phyloP scores from a whole-genome alignment of 2,113 vertebrate species.

The Spilogale gracilis region DNA sequence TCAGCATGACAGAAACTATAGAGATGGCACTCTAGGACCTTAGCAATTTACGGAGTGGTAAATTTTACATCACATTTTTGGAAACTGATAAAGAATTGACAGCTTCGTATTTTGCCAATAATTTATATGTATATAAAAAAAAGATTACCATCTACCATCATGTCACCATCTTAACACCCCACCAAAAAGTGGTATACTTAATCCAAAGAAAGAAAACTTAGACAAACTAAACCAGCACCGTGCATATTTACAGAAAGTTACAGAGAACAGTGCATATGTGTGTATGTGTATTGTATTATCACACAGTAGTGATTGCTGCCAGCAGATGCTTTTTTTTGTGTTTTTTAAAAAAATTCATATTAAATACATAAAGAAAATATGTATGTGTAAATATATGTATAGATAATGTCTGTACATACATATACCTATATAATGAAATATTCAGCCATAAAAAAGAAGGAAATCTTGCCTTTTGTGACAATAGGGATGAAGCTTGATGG shows the following conservation, averaged over 20 bases:
- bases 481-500: neutral
- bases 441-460: neutral
- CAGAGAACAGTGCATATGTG: rapidly evolving
- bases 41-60: neutral
- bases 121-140: neutral
- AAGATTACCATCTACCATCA: neutral
- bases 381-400: neutral
- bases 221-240: neutral
- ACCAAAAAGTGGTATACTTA: neutral
- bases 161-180: neutral
- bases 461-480: neutral
- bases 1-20: neutral
- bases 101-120: neutral
- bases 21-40: neutral
- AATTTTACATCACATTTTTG: neutral
- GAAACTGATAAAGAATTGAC: neutral
- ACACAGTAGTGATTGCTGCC: neutral
- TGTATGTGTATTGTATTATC: neutral
- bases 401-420: no score
- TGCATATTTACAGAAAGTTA: neutral
- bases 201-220: neutral
- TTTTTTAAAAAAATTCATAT: neutral
- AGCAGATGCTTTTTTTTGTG: neutral
- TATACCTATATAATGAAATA: neutral
- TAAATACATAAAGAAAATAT: neutral